Evolutionary conservation across 2,797 vertebrate genomes (phyloP).

Genomic region (Labeo calbasu): DNA sequence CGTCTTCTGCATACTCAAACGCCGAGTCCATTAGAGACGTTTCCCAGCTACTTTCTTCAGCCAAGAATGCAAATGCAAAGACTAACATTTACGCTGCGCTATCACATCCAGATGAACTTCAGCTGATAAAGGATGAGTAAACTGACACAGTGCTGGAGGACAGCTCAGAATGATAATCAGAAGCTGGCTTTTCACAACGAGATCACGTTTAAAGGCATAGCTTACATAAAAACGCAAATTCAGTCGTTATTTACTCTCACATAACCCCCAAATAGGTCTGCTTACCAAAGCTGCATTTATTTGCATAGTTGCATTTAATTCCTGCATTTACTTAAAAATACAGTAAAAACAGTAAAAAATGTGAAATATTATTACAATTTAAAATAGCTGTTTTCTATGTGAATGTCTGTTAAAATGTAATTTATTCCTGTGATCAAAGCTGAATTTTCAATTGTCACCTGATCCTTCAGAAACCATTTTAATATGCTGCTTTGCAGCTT

Average conservation of each 20-base stretch:
- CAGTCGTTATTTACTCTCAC: background rate
- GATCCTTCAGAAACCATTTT: background rate
- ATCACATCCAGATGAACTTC: conserved; percentile 36
- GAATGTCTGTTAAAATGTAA: background rate
- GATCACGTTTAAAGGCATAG: conserved; percentile 2
- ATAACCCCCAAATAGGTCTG: background rate
- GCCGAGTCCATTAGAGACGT: conserved; percentile 82
- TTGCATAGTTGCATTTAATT: background rate
- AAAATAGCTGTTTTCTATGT: background rate
- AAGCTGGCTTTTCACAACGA: background rate
- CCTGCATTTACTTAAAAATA: background rate
- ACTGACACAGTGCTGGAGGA: conserved; percentile 30
- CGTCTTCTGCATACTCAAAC: conserved; percentile 83
- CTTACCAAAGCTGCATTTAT: background rate
- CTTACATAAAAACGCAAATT: background rate
- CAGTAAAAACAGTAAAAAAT: background rate
- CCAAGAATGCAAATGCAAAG: conserved; percentile 55
- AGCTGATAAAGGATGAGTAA: conserved; percentile 22
- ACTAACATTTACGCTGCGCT: conserved; percentile 45
- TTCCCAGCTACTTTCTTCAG: conserved; percentile 67
- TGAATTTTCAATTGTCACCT: background rate
- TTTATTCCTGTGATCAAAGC: background rate
- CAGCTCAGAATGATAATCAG: conserved; percentile 22
- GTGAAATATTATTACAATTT: background rate
- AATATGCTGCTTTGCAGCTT: background rate